These are phyloP conservation scores for Motacilla alba DNA, from an alignment of 2,113 vertebrate genomes.

Conservation along the genomic window DNA sequence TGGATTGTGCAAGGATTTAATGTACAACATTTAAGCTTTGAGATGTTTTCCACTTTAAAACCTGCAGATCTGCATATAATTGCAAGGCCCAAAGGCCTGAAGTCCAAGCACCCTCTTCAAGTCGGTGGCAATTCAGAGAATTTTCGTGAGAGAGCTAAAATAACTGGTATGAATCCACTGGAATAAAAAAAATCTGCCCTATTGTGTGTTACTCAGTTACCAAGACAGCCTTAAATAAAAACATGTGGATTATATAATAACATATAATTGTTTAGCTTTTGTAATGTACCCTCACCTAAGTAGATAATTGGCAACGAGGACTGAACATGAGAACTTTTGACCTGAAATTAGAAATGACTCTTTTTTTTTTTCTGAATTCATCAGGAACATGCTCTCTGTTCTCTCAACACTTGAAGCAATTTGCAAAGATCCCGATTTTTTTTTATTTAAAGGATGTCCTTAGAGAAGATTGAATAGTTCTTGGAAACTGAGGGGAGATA, in stretches of 20 bases:
- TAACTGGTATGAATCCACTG: neutral
- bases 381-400: neutral
- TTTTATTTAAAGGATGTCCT: neutral
- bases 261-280: neutral
- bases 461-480: neutral
- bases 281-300: neutral
- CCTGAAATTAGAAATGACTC: neutral
- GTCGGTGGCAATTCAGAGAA: neutral
- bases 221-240: slow-evolving; percentile 14
- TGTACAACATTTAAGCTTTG: neutral
- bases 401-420: neutral
- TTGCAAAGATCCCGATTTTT: neutral
- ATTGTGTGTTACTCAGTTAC: neutral
- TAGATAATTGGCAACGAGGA: neutral
- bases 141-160: neutral
- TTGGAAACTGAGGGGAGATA: neutral
- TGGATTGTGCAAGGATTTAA: neutral
- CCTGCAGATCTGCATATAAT: neutral
- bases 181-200: neutral
- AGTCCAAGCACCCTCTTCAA: neutral
- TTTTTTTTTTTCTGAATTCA: neutral
- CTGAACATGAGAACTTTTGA: slow-evolving; percentile 26
- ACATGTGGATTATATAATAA: neutral
- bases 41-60: neutral
- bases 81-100: neutral